phyloP scores from a whole-genome alignment of 1,140 invertebrate genomes.

The Oppia nitens region DNA sequence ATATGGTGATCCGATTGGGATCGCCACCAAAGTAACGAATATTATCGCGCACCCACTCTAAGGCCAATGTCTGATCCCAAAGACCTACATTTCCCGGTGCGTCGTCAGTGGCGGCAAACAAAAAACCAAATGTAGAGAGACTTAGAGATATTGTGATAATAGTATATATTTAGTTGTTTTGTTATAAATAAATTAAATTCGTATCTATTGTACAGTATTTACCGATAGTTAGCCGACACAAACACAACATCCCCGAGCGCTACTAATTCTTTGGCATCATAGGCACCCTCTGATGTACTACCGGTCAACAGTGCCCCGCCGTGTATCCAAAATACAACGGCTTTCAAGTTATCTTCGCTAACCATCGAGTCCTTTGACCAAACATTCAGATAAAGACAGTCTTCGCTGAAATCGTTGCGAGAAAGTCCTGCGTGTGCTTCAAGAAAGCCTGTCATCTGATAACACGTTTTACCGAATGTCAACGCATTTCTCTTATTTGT shows the following conservation, averaged over 20 bases:
- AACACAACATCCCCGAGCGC: constrained; percentile 64
- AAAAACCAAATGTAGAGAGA: constrained; percentile 31
- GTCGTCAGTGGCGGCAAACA: no score
- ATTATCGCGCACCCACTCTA: constrained; percentile 26
- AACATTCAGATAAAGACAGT: constrained; percentile 92
- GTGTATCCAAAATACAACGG: constrained; percentile 91
- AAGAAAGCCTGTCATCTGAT: no score
- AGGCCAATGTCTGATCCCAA: no score
- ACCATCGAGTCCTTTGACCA: constrained; percentile 40
- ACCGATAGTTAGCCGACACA: constrained; percentile 37
- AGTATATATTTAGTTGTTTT: no score
- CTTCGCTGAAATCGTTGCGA: constrained; percentile 52
- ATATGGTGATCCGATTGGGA: constrained; percentile 30
- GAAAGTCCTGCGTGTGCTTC: no score
- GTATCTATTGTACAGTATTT: no score
- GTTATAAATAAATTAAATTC: no score
- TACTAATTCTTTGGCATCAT: constrained; percentile 68
- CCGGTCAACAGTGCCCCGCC: constrained; percentile 91
- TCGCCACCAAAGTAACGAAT: constrained; percentile 27
- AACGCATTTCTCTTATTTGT: background rate
- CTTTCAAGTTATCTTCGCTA: background rate
- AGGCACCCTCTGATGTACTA: constrained; percentile 62
- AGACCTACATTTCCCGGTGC: no score
- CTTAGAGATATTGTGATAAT: no score
- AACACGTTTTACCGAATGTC: constrained; percentile 44